Evolutionary conservation across 2,888 invertebrate genomes (phyloP).

Genomic region (Dendrolimus houi): DNA sequence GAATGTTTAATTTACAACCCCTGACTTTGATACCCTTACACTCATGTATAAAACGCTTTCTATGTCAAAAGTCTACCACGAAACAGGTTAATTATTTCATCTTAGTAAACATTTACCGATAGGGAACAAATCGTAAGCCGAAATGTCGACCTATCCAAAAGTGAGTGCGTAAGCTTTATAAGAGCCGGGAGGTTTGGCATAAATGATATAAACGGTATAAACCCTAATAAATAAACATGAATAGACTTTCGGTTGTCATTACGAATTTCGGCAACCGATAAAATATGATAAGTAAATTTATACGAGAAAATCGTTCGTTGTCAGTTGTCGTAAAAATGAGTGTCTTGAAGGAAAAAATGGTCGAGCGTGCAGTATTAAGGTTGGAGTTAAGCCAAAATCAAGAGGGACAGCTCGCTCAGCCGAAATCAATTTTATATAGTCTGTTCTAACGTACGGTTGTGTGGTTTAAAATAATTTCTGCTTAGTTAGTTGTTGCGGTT

Average conservation of each 20-base stretch:
- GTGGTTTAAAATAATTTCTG: not conserved
- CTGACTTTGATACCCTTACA: too few relatives aligned
- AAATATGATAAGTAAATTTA: constrained; percentile 48
- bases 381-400: constrained; percentile 19
- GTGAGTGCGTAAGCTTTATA: not conserved
- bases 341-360: constrained; percentile 25
- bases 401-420: constrained; percentile 25
- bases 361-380: constrained; percentile 18
- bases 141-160: not conserved
- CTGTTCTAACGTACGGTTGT: not conserved
- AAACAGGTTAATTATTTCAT: not conserved
- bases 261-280: constrained; percentile 27
- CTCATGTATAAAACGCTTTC: too few relatives aligned
- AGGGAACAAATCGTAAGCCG: not conserved
- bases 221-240: constrained; percentile 60
- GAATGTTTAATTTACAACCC: too few relatives aligned
- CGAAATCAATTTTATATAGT: constrained; percentile 35
- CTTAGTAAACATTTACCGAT: not conserved
- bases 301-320: constrained; percentile 34
- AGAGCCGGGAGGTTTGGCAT: constrained; percentile 11
- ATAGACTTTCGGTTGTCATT: constrained; percentile 18
- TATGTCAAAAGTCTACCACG: too few relatives aligned
- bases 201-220: constrained; percentile 10
- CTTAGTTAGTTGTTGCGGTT: not conserved
- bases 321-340: constrained; percentile 27